Evolutionary conservation across 2,113 vertebrate genomes (phyloP).

Genomic region (Sinocyclocheilus maitianheensis): DNA sequence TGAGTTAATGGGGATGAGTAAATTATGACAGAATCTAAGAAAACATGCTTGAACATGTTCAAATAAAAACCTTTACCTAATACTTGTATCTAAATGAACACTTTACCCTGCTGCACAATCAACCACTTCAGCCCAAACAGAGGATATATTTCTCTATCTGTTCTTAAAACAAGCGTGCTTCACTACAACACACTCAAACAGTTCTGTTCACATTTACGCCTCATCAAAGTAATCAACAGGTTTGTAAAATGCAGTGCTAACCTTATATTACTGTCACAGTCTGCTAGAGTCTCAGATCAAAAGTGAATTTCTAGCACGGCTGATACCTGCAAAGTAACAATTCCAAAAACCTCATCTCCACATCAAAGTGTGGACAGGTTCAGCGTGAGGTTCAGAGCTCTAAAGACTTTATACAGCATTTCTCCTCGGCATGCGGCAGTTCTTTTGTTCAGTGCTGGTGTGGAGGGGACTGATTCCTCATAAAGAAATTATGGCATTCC

Average conservation of each 20-base stretch:
- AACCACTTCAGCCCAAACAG: neutral
- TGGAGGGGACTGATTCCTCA: neutral
- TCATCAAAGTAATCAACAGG: neutral
- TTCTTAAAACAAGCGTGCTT: neutral
- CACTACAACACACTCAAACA: neutral
- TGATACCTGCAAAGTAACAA: slow-evolving; percentile 3
- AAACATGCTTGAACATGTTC: neutral
- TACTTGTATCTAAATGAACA: neutral
- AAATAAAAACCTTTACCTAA: neutral
- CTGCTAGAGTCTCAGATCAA: slow-evolving; percentile 1
- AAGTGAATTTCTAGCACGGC: neutral
- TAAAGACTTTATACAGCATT: neutral
- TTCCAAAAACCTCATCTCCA: neutral
- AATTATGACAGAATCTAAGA: neutral
- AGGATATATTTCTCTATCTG: no score
- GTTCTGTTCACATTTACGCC: neutral
- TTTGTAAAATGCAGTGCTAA: neutral
- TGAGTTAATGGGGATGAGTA: neutral
- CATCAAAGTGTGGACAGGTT: slow-evolving; percentile 23
- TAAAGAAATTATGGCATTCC: neutral
- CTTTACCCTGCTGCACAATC: neutral
- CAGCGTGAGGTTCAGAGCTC: neutral
- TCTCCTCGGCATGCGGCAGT: neutral
- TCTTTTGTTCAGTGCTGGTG: neutral
- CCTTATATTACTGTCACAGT: neutral